These are phyloP conservation scores for Channallabes apus DNA, from an alignment of 2,797 vertebrate species.

Conservation along the genomic window DNA sequence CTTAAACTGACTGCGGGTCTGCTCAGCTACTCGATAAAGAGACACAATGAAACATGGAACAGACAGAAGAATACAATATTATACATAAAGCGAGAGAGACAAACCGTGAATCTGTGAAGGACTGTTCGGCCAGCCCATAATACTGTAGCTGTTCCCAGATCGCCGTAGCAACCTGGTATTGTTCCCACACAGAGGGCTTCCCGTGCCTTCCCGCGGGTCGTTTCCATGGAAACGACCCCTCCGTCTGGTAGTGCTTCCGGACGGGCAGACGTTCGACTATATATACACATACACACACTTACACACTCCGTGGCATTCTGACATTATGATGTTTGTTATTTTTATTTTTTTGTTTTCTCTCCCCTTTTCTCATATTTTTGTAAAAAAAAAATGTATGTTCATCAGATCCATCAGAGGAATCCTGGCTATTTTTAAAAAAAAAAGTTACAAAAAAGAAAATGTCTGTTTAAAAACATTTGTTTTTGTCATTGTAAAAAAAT, in stretches of 20 bases:
- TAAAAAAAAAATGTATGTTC: constrained; percentile 83
- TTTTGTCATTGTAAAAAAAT: constrained; percentile 92
- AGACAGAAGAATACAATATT: constrained; percentile 6
- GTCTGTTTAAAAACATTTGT: constrained; percentile 86
- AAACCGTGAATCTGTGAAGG: constrained; percentile 77
- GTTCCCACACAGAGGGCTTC: constrained; percentile 62
- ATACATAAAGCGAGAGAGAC: constrained; percentile 21
- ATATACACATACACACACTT: constrained; percentile 41
- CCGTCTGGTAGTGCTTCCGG: constrained; percentile 67
- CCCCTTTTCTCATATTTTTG: constrained; percentile 72
- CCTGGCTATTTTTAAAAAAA: constrained; percentile 89
- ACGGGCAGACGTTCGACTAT: constrained; percentile 36
- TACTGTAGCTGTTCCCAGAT: constrained; percentile 79
- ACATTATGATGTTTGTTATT: constrained; percentile 51
- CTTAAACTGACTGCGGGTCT: constrained; percentile 71
- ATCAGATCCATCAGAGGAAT: constrained; percentile 93
- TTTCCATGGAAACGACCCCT: constrained; percentile 40
- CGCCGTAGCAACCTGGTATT: constrained; percentile 74
- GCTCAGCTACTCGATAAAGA: constrained; percentile 70
- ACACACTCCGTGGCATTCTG: constrained; percentile 78
- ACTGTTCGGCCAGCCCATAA: constrained; percentile 74
- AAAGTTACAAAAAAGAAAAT: constrained; percentile 73
- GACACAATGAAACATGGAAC: not conserved
- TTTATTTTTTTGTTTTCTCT: constrained; percentile 62
- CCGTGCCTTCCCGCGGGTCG: constrained; percentile 50